Conservation (phyloP, 1,140 invertebrate genomes). For the Luehdorfia chinensis region DNA sequence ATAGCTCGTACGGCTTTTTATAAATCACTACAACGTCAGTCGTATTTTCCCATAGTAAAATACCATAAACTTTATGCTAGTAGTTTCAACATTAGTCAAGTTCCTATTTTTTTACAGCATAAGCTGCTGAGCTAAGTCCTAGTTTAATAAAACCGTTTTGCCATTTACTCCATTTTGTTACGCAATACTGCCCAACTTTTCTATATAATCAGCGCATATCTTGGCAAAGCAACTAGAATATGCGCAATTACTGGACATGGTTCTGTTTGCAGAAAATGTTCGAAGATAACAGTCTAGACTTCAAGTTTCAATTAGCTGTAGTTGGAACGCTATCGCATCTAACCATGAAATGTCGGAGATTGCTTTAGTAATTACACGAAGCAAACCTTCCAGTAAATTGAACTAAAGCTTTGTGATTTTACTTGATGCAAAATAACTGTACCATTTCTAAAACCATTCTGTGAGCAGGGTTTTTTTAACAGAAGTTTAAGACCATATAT, state of each 20-base stretch:
- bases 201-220: background rate
- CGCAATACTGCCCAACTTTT: constrained; percentile 2
- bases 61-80: too few species aligned
- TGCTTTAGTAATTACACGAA: constrained; percentile 15
- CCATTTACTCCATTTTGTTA: too few species aligned
- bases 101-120: too few species aligned
- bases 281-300: constrained; percentile 11
- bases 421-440: background rate
- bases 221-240: constrained; percentile 1
- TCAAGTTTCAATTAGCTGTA: constrained; percentile 17
- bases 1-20: too few species aligned
- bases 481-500: too few species aligned
- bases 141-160: too few species aligned
- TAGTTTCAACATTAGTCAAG: too few species aligned
- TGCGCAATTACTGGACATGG: constrained; percentile 14
- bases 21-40: too few species aligned
- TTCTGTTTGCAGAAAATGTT: constrained; percentile 16
- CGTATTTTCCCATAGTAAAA: too few species aligned
- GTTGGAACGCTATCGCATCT: constrained; percentile 13
- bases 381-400: constrained; percentile 14
- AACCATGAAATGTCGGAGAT: constrained; percentile 16
- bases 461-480: too few species aligned
- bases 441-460: too few species aligned
- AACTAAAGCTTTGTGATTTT: constrained; percentile 11
- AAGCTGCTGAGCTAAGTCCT: too few species aligned